A percentile compares a stretch with the other conserved stretches of the same genome.
phyloP scores from a whole-genome alignment of 2,113 vertebrate genomes.

The Acinonyx jubatus region DNA sequence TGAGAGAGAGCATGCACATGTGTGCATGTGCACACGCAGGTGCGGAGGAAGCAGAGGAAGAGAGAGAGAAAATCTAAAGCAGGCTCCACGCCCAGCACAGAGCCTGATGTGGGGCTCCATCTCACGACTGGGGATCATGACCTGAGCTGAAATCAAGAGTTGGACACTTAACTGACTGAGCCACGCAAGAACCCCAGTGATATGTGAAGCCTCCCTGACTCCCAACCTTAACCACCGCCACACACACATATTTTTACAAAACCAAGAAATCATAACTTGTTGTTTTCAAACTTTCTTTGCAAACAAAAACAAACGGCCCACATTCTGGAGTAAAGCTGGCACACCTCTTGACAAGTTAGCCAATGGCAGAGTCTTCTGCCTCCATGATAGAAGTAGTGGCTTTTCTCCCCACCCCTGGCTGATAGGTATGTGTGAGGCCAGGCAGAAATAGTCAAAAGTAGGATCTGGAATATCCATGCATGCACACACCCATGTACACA shows the following conservation, averaged over 20 bases:
- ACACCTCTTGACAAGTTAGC: neutral
- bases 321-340: neutral
- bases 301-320: neutral
- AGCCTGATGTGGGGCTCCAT: too few relatives aligned
- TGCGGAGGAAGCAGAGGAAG: too few relatives aligned
- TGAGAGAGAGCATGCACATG: too few relatives aligned
- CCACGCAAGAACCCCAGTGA: too few relatives aligned
- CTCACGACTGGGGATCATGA: too few relatives aligned
- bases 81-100: too few relatives aligned
- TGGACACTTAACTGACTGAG: too few relatives aligned
- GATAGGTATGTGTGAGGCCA: neutral
- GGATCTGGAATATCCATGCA: accelerated
- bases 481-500: too few relatives aligned
- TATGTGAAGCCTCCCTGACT: neutral
- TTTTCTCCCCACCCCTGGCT: neutral
- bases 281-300: constrained; percentile 26
- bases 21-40: too few relatives aligned
- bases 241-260: neutral
- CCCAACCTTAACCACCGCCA: neutral
- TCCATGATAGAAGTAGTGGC: neutral
- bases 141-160: too few relatives aligned
- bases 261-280: neutral
- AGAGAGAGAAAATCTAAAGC: too few relatives aligned
- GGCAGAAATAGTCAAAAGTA: neutral
- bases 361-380: neutral